Evolutionary conservation across 2,797 vertebrate species (phyloP).

Genomic region (Ambastaia sidthimunki): DNA sequence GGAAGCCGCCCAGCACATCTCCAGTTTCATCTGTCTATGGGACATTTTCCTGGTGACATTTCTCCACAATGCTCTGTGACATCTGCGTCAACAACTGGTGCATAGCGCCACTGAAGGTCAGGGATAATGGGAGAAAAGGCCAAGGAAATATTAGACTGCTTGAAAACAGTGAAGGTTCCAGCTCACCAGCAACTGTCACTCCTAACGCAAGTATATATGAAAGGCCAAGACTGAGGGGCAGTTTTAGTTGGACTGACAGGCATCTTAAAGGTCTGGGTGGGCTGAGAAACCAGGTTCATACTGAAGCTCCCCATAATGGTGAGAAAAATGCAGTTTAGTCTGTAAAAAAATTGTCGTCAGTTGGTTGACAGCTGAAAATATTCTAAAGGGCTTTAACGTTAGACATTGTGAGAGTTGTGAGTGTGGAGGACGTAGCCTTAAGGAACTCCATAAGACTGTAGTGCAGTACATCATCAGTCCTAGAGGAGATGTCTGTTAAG

Average conservation of each 20-base stretch:
- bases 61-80: constrained; percentile 63
- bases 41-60: constrained; percentile 66
- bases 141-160: constrained; percentile 63
- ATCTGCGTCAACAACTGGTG: constrained; percentile 62
- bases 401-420: constrained; percentile 21
- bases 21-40: constrained; percentile 57
- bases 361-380: constrained; percentile 10
- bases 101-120: constrained; percentile 60
- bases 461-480: constrained; percentile 19
- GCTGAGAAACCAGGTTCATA: not conserved
- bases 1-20: constrained; percentile 45
- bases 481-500: constrained; percentile 61
- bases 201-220: constrained; percentile 56
- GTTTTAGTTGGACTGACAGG: constrained; percentile 39
- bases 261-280: constrained; percentile 10
- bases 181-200: constrained; percentile 60
- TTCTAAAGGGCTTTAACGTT: not conserved
- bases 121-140: constrained; percentile 65
- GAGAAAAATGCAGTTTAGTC: constrained; percentile 20
- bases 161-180: constrained; percentile 56
- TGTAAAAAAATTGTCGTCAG: not conserved
- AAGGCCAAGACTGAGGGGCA: constrained; percentile 56
- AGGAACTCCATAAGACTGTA: constrained; percentile 14
- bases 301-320: not conserved
- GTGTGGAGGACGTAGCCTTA: constrained; percentile 26